Evolutionary conservation across 2,113 vertebrate genomes (phyloP), one percentile per base, ranked within the genome.

Genomic region (Drymodes brunneopygia): DNA sequence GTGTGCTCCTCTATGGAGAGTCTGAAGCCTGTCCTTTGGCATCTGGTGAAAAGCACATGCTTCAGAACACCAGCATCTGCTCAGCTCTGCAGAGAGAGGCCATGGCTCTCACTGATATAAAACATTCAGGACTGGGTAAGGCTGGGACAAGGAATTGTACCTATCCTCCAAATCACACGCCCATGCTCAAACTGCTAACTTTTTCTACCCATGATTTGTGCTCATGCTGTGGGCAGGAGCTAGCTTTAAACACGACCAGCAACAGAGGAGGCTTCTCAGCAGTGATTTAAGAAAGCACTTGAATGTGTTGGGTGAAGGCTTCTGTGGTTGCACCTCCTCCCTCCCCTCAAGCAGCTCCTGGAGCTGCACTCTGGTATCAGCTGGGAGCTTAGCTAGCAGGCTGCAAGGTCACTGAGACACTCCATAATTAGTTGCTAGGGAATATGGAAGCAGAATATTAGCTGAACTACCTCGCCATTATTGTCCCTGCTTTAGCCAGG

Each of bases 351-450:
- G 45, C 54, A 60, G 58, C 62, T 85, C 31, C 35, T 91, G 67
- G 58, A 73, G 56, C 45, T 62, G 71, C 53, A 62, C 20, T 75
- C 38, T 1, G 1, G 2, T 93, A 56, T 45, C 79, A 78, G 35
- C 67, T 90, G 42, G 33, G 51, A 86, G 79, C 60, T 82, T 69
- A 81, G 50, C 28, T 91, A 27, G 67, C 53, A 10, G 44, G 38
- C 66, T 82, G 18, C 80, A 89, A 93, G 93, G 87, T 94, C 71
- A 38, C 24, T 67, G 38, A 80, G 79, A 87, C 1, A 1, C 67
- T 93, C 61, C 0, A 0, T 93, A 88, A 83, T 93, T 96, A 95
- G 95, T 97, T 96, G 92, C 95, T 90, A 96, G 74, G 96, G 82
- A 56, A 83, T 80, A 71, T 80, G 44, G 78, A 83, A 94, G 71